A percentile compares a stretch with the other conserved stretches of the same genome.
Conservation (phyloP, 2,888 invertebrate genomes). For the Mesochorus sp. region DNA sequence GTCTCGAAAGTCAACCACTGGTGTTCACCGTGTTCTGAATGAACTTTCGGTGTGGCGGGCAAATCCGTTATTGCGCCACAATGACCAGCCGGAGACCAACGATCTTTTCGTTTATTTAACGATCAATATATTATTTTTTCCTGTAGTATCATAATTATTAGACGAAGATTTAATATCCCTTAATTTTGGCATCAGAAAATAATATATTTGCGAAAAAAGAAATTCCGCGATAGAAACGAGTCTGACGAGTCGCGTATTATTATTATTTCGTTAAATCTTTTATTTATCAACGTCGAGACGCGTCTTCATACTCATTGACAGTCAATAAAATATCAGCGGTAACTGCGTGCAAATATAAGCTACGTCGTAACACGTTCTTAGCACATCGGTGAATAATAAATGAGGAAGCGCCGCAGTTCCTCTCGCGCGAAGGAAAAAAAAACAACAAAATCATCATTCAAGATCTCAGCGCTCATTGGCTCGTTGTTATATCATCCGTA, state of each 20-base stretch:
- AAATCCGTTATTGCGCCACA: slow-evolving; percentile 46
- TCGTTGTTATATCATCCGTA: slow-evolving; percentile 72
- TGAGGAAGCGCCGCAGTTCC: slow-evolving; percentile 44
- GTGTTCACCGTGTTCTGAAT: slow-evolving; percentile 54
- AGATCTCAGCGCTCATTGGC: slow-evolving; percentile 43
- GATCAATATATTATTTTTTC: slow-evolving; percentile 27
- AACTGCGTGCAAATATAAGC: slow-evolving; percentile 18
- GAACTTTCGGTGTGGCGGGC: slow-evolving; percentile 56
- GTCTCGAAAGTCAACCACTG: slow-evolving; percentile 53
- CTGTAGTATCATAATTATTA: not conserved
- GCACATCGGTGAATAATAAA: slow-evolving; percentile 60
- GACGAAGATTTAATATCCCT: not conserved
- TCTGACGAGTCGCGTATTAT: slow-evolving; percentile 17
- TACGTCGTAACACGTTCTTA: slow-evolving; percentile 46
- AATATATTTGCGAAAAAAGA: too few relatives aligned
- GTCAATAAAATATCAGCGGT: not conserved
- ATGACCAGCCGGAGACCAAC: slow-evolving; percentile 33
- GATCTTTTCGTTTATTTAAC: slow-evolving; percentile 30
- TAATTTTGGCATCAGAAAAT: too few relatives aligned
- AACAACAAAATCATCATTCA: not conserved
- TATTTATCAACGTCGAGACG: not conserved
- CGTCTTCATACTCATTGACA: not conserved
- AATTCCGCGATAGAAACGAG: not conserved
- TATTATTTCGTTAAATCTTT: not conserved
- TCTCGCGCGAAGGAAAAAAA: not conserved